A percentile compares a stretch with the other conserved stretches of the same genome.
These are phyloP conservation scores for Diarsia brunnea DNA, from an alignment of 2,888 invertebrate genomes.

Conservation along the genomic window DNA sequence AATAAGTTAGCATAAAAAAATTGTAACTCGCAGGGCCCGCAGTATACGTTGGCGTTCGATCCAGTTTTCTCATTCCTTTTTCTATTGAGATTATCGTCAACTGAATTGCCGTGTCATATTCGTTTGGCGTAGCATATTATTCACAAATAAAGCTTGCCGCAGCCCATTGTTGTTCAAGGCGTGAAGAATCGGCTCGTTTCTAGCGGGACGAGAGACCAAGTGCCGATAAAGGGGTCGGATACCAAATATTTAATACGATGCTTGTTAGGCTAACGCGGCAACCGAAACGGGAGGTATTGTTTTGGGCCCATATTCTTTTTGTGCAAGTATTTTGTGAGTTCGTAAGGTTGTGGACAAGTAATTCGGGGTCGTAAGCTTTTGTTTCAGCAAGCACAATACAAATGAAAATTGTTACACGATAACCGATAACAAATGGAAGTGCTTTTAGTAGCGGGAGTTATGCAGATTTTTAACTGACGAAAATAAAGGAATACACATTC, in stretches of 20 bases:
- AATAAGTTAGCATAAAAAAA: conserved; percentile 6
- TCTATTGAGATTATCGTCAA: conserved; percentile 73
- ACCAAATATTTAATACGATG: conserved; percentile 80
- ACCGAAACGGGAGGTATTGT: conserved; percentile 66
- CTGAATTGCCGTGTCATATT: conserved; percentile 84
- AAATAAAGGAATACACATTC: no score
- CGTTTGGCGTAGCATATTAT: conserved; percentile 85
- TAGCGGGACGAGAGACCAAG: conserved; percentile 77
- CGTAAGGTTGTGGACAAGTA: conserved; percentile 52
- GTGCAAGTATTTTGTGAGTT: conserved; percentile 53
- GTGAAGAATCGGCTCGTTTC: conserved; percentile 81
- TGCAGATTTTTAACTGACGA: not conserved
- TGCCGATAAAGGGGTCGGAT: conserved; percentile 76
- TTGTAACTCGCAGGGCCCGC: conserved; percentile 12
- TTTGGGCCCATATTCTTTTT: conserved; percentile 52
- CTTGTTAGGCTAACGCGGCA: conserved; percentile 78
- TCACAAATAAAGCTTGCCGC: conserved; percentile 87
- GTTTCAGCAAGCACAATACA: conserved; percentile 54
- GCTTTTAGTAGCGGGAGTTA: conserved; percentile 33
- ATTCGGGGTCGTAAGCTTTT: conserved; percentile 58
- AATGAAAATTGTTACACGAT: conserved; percentile 59
- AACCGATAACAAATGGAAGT: conserved; percentile 31
- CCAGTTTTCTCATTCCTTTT: conserved; percentile 48
- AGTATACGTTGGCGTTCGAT: conserved; percentile 31
- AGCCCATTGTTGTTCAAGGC: conserved; percentile 79